phyloP scores from a whole-genome alignment of 2,113 vertebrate species.

The Lucifuga dentata region DNA sequence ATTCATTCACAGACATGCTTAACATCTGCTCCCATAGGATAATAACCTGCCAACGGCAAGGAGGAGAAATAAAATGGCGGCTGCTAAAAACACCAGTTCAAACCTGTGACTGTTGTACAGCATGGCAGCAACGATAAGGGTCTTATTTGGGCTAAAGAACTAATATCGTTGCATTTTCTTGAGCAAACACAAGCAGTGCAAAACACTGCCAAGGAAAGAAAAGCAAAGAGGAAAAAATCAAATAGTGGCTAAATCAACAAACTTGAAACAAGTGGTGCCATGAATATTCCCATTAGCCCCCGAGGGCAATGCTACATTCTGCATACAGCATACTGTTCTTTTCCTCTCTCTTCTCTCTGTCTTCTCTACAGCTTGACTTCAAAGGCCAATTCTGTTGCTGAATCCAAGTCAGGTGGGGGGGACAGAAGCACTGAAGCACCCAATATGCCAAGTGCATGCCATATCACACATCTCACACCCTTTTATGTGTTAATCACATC shows the following conservation, averaged over 20 bases:
- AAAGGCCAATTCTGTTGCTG: constrained; percentile 66
- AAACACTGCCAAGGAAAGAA: constrained; percentile 56
- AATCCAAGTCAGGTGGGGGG: constrained; percentile 61
- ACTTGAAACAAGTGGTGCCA: constrained; percentile 75
- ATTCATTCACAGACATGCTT: no score
- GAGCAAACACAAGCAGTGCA: constrained; percentile 66
- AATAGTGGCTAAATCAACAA: constrained; percentile 83
- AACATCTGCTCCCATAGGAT: background rate
- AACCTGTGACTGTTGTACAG: constrained; percentile 8
- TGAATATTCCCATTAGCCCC: constrained; percentile 75
- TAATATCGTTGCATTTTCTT: constrained; percentile 72
- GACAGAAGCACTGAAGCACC: constrained; percentile 23
- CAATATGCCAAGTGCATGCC: constrained; percentile 55
- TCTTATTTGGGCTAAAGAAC: constrained; percentile 55
- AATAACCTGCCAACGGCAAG: background rate
- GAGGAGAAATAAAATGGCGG: constrained; percentile 1
- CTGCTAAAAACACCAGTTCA: constrained; percentile 16
- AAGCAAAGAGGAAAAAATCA: constrained; percentile 67
- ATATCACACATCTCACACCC: constrained; percentile 54
- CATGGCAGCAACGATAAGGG: background rate
- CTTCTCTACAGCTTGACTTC: constrained; percentile 65
- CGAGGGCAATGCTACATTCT: constrained; percentile 57
- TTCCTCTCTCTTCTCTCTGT: constrained; percentile 29
- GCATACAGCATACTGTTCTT: constrained; percentile 36
- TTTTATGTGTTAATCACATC: constrained; percentile 77